phyloP scores from a whole-genome alignment of 2,888 invertebrate genomes.

The Ectemnius cavifrons region DNA sequence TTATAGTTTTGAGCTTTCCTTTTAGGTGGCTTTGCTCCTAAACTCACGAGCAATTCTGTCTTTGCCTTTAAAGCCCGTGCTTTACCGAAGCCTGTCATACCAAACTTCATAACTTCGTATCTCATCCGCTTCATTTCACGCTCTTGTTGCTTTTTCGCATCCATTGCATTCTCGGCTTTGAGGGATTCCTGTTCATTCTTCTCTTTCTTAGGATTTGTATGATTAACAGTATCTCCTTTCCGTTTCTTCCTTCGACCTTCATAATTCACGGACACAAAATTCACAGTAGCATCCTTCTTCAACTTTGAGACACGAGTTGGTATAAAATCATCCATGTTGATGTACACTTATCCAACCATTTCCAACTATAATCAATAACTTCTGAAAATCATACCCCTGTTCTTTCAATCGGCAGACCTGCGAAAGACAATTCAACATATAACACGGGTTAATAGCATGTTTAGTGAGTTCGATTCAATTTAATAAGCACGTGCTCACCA shows the following conservation, averaged over 20 bases:
- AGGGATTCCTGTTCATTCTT: not conserved
- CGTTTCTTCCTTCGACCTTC: slow-evolving; percentile 55
- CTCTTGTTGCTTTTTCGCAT: slow-evolving; percentile 76
- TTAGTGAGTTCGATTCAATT: too few relatives aligned
- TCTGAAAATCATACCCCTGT: too few relatives aligned
- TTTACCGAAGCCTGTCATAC: slow-evolving; percentile 85
- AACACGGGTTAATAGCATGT: too few relatives aligned
- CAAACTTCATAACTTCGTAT: slow-evolving; percentile 91
- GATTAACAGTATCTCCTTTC: slow-evolving; percentile 11
- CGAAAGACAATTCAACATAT: too few relatives aligned
- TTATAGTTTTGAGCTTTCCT: slow-evolving; percentile 85
- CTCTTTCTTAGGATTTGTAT: not conserved
- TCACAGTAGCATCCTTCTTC: slow-evolving; percentile 45
- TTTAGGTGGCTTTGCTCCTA: slow-evolving; percentile 91
- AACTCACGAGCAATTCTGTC: slow-evolving; percentile 86
- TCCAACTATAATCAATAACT: too few relatives aligned
- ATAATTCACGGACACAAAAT: slow-evolving; percentile 60
- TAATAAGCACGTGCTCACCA: too few relatives aligned
- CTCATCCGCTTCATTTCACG: slow-evolving; percentile 87
- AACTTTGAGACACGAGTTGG: slow-evolving; percentile 63
- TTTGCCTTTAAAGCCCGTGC: slow-evolving; percentile 85
- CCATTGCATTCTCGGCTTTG: slow-evolving; percentile 12
- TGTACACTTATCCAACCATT: not conserved
- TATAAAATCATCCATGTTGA: slow-evolving; percentile 67
- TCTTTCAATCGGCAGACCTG: too few relatives aligned